These are phyloP conservation scores for Anastrepha obliqua DNA, from an alignment of 1,140 invertebrate genomes.

Conservation along the genomic window DNA sequence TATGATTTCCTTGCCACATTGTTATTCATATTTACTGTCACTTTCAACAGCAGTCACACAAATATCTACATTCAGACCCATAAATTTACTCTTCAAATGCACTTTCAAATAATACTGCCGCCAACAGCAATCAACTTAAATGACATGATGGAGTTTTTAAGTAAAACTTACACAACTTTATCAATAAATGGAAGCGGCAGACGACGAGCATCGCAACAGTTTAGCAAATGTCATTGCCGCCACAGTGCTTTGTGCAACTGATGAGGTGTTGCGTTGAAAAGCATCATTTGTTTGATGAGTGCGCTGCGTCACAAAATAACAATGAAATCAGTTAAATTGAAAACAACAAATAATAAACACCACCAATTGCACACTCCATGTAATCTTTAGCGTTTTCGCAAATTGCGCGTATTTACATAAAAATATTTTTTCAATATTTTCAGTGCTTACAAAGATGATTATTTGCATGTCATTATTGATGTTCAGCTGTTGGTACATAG, in stretches of 20 bases:
- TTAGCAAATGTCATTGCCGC: slow-evolving; percentile 10
- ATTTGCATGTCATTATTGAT: no score
- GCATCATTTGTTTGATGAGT: no score
- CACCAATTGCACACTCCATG: no score
- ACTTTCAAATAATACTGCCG: background rate
- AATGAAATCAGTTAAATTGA: no score
- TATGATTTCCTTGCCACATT: no score
- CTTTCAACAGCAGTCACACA: background rate
- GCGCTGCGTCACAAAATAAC: no score
- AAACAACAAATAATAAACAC: no score
- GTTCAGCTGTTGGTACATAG: no score
- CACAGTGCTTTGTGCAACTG: no score
- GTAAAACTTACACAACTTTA: background rate
- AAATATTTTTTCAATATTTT: background rate
- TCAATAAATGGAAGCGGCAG: background rate
- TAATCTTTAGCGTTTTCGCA: no score
- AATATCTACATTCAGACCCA: background rate
- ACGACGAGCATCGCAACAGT: background rate
- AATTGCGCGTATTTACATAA: slow-evolving; percentile 1
- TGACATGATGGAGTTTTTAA: background rate
- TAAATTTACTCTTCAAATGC: background rate
- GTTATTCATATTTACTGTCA: background rate
- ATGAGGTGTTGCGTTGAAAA: no score
- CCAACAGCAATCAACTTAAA: background rate
- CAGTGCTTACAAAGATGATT: background rate